Evolutionary conservation across 2,888 invertebrate genomes (phyloP), one percentile per base, ranked within the genome.

Genomic region (Aphrophora alni): DNA sequence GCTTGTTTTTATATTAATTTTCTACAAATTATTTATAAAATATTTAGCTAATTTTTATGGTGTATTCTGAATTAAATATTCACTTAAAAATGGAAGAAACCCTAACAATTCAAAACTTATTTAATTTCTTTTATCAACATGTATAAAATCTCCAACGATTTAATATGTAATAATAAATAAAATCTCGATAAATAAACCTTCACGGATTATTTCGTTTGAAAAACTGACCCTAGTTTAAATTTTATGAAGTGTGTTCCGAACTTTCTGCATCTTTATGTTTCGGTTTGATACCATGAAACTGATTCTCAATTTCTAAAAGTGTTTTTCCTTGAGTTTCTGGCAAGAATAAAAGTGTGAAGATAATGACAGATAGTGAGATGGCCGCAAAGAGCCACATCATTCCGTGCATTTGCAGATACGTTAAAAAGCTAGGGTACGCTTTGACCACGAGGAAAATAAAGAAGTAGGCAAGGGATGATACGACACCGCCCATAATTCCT

Each of bases 321-420:
- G 91, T 91, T 84, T 92, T 92, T 14, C 93, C 93, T 85, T 92
- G 92, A 0, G 94, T 94, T 87, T 94, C 94, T 1, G 93, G 93
- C 0, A 94, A 87, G 84, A 93, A 90, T 0, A 91, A 87, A 38
- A 90, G 87, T 51, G 92, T 92, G 85, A 93, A 94, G 0, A 91
- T 86, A 0, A 92, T 91, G 0, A 93, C 92, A 8, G 92, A 80
- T 5, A 93, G 87, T 0, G 93, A 92, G 24, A 92, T 91, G 0
- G 88, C 88, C 0, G 91, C 90, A 85, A 94, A 94, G 0, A 92
- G 88, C 86, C 92, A 92, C 85, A 94, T 87, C 0, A 93, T 93
- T 0, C 92, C 91, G 83, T 93, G 93, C 83, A 93, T 82, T 12
- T 84, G 69, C 44, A 86, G 81, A 1, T 77, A 33, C 10, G 69